Base-by-base conservation (phyloP, 2,888 invertebrate genomes). In the Pristionchus fissidentatus region DNA sequence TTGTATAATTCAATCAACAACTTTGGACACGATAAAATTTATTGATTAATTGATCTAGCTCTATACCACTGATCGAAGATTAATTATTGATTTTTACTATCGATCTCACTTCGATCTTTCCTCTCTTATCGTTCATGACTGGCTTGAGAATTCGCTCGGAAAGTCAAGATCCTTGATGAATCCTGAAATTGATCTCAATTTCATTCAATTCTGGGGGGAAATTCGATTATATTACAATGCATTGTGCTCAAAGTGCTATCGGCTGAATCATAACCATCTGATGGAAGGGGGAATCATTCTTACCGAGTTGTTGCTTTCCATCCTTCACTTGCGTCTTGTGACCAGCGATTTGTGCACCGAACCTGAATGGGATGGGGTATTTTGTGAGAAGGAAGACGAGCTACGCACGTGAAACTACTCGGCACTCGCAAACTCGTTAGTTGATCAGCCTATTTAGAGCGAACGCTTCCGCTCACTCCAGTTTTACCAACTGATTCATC, bases 321-420 rank as follows among this genome's bases (percentile, higher is more conserved):
- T 49, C 62, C 41, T 81, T 81, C 5, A 81, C 60, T 29, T 81
- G 62, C 60, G 80, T 81, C 80, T 81, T 81, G 80, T 81, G 80
- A 46, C 80, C 80, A 32, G 80, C 80, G 62, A 81, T 81, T 62
- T 81, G 80, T 8, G 60, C 29, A n/a, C 62, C 80, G 80, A 81
- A 81, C 80, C 80, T 81, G 43, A 32, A 62, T 32, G 41, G n/a
- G 55, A 57, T 57, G 55, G 55, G 79, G 5, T 73, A 46, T 10
- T 13, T 35, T 29, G 32, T 26, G 15, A 32, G 29, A 1, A 10
- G 46, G 19, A n/a, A 10, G 10, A 49, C 19, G 49, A 49, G 10
- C 19, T 19, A 49, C 2, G 49, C 75, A 73, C 73, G 73, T 73
- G 43, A 73, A 73, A 73, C 29, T 49, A 10, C 13, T 43, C 7